Evolutionary conservation across 2,113 vertebrate species (phyloP).

Genomic region (Hydrochoerus hydrochaeris): DNA sequence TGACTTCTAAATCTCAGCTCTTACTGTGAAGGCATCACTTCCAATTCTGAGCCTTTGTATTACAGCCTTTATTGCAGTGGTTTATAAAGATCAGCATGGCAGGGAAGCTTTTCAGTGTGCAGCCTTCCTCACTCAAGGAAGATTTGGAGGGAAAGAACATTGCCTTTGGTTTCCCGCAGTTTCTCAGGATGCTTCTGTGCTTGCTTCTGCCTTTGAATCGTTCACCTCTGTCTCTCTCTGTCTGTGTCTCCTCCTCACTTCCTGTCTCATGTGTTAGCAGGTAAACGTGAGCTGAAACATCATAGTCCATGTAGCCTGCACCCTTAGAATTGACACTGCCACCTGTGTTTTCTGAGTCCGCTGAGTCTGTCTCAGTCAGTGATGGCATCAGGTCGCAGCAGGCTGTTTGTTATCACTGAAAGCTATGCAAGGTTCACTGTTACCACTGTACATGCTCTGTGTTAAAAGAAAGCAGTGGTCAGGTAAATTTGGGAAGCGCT

Average conservation of each 20-base stretch:
- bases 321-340: neutral
- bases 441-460: neutral
- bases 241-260: neutral
- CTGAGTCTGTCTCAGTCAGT: neutral
- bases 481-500: neutral
- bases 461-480: neutral
- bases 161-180: too few species aligned
- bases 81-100: neutral
- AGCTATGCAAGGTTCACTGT: neutral
- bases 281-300: neutral
- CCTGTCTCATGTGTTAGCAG: neutral
- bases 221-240: neutral
- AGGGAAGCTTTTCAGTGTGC: neutral
- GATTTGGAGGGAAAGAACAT: neutral
- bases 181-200: neutral
- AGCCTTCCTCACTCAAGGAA: neutral
- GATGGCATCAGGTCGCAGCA: neutral
- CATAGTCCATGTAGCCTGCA: neutral
- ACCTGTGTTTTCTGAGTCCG: neutral
- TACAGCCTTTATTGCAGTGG: neutral
- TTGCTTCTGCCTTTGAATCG: neutral
- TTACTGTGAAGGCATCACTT: neutral
- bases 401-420: neutral
- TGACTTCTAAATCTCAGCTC: conserved; percentile 4
- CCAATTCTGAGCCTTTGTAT: neutral